A percentile compares a stretch with the other conserved stretches of the same genome.
Conservation (phyloP, 2,113 vertebrate species). For the Regulus satrapa region DNA sequence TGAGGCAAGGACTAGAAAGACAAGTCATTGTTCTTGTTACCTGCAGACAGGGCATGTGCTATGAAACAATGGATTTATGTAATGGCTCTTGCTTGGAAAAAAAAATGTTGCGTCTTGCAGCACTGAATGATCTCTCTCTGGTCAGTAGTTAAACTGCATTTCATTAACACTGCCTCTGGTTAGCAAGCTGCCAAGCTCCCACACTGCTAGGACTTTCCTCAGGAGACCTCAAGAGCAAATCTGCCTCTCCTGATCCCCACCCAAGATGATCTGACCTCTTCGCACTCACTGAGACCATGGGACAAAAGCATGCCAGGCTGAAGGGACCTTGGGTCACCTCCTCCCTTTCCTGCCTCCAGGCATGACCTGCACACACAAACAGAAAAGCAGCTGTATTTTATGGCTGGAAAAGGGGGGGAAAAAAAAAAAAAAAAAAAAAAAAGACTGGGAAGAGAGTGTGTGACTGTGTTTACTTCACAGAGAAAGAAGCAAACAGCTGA, state of each 20-base stretch:
- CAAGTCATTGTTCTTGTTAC: constrained; percentile 1
- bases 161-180: neutral
- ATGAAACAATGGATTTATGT: neutral
- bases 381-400: neutral
- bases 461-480: neutral
- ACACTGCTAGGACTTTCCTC: neutral
- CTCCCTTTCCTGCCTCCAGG: neutral
- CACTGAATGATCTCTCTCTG: neutral
- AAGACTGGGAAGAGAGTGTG: neutral
- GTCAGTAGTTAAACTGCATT: neutral
- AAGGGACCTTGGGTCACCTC: neutral
- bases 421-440: too few species aligned
- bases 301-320: neutral
- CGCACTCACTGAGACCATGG: neutral
- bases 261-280: neutral
- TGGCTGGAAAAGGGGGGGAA: neutral
- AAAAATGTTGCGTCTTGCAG: neutral
- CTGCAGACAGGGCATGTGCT: neutral
- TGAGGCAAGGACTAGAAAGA: neutral
- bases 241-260: neutral
- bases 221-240: neutral
- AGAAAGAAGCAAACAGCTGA: neutral
- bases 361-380: neutral
- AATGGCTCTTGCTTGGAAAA: neutral
- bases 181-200: neutral